Percentiles rank a stretch among this genome's conserved stretches.
Conservation (phyloP, 2,888 invertebrate genomes). For the Mechanitis mazaeus region DNA sequence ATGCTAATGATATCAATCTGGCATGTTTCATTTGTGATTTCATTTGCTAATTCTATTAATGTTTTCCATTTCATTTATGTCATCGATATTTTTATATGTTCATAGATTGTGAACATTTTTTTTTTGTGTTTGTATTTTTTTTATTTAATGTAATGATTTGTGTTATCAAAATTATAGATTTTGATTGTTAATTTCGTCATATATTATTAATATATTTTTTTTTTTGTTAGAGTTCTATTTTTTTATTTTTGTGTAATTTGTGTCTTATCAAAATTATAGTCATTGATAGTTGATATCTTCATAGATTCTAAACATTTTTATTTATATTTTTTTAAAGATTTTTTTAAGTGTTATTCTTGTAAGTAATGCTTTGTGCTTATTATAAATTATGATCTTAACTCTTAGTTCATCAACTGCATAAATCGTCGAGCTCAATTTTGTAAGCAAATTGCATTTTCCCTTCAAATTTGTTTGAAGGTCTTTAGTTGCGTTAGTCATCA, state of each 20-base stretch:
- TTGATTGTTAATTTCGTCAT: too few relatives aligned
- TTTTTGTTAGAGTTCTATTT: too few relatives aligned
- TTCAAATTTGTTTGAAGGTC: slow-evolving; percentile 38
- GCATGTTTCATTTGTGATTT: slow-evolving; percentile 25
- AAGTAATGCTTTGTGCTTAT: slow-evolving; percentile 44
- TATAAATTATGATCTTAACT: slow-evolving; percentile 39
- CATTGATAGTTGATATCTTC: too few relatives aligned
- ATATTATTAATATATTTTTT: too few relatives aligned
- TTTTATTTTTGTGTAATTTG: too few relatives aligned
- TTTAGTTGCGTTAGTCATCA: slow-evolving; percentile 32
- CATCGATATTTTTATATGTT: too few relatives aligned
- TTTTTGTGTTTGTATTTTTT: too few relatives aligned
- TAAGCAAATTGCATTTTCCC: slow-evolving; percentile 48
- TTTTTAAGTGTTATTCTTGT: slow-evolving; percentile 26
- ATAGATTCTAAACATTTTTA: too few relatives aligned
- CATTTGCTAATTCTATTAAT: slow-evolving; percentile 23
- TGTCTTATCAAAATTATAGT: too few relatives aligned
- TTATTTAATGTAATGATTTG: too few relatives aligned
- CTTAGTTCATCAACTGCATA: slow-evolving; percentile 44
- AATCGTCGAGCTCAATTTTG: slow-evolving; percentile 41
- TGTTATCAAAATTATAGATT: too few relatives aligned
- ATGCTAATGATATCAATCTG: slow-evolving; percentile 36
- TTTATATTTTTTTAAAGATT: slow-evolving; percentile 11
- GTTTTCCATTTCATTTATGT: slow-evolving; percentile 13
- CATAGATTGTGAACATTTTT: too few relatives aligned